These are phyloP conservation scores for Aphaenogaster floridana DNA, from an alignment of 1,140 invertebrate genomes.

Conservation along the genomic window DNA sequence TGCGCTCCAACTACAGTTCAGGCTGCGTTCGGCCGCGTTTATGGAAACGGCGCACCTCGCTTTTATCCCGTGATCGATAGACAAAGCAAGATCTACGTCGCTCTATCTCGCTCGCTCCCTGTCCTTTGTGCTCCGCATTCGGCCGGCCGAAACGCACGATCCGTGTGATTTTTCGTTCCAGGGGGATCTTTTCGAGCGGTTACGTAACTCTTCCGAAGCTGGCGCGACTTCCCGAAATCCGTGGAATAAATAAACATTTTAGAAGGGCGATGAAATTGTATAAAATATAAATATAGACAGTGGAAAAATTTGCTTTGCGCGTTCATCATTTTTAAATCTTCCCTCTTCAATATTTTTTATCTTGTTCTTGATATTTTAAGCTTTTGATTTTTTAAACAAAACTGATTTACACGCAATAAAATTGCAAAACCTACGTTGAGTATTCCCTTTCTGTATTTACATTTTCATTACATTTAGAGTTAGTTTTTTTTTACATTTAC, in stretches of 20 bases:
- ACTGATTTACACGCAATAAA: neutral
- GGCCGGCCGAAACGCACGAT: neutral
- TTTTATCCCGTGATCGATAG: constrained; percentile 50
- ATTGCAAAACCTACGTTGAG: neutral
- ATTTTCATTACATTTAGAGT: neutral
- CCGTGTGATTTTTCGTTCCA: neutral
- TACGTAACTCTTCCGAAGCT: neutral
- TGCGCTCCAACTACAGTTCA: constrained; percentile 18
- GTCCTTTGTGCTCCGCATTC: too few species aligned
- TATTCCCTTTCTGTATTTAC: neutral
- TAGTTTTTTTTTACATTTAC: neutral
- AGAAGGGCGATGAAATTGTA: neutral
- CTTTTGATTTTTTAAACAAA: neutral
- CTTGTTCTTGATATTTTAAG: neutral
- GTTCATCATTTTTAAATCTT: neutral
- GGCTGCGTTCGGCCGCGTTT: neutral
- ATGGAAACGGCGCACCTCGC: constrained; percentile 19
- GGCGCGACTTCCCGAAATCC: neutral
- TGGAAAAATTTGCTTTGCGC: neutral
- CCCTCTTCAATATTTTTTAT: neutral
- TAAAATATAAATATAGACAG: neutral
- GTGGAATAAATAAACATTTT: neutral
- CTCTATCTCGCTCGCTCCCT: constrained; percentile 26
- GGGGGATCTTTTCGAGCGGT: neutral
- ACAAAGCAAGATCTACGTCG: constrained; percentile 31